Evolutionary conservation across 2,113 vertebrate genomes (phyloP).

Genomic region (Lepus americanus): DNA sequence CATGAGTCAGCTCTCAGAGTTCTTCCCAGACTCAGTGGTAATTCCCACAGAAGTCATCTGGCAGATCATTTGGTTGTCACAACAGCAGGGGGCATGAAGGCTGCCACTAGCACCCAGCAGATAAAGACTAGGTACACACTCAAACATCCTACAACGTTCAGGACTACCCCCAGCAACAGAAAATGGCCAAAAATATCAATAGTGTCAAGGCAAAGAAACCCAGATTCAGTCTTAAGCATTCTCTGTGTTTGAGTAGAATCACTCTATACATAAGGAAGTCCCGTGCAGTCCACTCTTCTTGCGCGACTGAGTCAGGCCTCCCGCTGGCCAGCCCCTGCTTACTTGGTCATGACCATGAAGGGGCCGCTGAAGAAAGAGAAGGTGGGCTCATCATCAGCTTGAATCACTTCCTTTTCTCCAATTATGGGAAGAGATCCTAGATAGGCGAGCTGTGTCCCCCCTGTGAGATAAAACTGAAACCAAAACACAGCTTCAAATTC

Average conservation of each 20-base stretch:
- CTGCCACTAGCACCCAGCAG: background rate
- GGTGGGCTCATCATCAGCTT: slow-evolving; percentile 89
- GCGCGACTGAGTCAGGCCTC: background rate
- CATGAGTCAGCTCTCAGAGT: background rate
- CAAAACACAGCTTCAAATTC: slow-evolving; percentile 48
- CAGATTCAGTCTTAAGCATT: background rate
- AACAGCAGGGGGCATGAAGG: background rate
- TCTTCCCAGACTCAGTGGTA: background rate
- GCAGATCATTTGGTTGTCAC: background rate
- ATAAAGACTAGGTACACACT: background rate
- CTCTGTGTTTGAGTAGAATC: background rate
- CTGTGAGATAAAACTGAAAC: slow-evolving; percentile 89
- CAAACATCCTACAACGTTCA: background rate
- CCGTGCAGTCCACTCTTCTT: background rate
- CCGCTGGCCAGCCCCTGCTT: slow-evolving; percentile 68
- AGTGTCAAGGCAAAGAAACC: background rate
- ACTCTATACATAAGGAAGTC: background rate
- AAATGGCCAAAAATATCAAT: background rate
- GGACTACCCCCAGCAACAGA: background rate
- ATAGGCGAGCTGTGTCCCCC: slow-evolving; percentile 83
- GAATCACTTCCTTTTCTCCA: slow-evolving; percentile 88
- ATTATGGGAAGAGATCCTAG: slow-evolving; percentile 89
- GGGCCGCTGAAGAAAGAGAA: slow-evolving; percentile 90
- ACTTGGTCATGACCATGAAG: slow-evolving; percentile 92
- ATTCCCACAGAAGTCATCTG: background rate